Evolutionary conservation across 2,888 invertebrate genomes (phyloP), one percentile per base, ranked within the genome.

Genomic region (Drosophila mayaguana): DNA sequence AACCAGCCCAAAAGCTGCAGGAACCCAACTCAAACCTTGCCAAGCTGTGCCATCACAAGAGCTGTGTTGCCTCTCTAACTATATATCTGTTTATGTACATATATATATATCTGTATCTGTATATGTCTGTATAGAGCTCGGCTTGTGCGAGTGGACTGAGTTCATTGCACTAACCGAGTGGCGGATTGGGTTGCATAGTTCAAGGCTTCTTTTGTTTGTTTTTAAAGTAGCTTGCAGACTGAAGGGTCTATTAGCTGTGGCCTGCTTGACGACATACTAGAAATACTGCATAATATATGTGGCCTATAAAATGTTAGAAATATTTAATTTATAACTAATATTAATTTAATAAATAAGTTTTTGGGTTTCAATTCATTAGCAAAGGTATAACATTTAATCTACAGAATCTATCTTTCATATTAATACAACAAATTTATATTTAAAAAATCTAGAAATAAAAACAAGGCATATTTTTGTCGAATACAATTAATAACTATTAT

Each of bases 131-230:
- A 40, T 60, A 59, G 46, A 43, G 51, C 48, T 22, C 8, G 22
- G 56, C 36, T 22, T 64, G 62, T 75, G 73, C 46, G 74, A 80
- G 83, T 63, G 43, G 43, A 25, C 20, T n/a, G 38, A 73, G 82
- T 83, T 83, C 81, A 80, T 72, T 85, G 86, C 74, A 64, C 82
- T 36, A 43, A 25, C 16, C 55, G 57, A 53, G 34, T 53, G 46
- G 57, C 48, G 63, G 56, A 63, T 71, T 64, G 64, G 61, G 40
- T 80, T 85, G 65, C 62, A 60, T 51, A 86, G 78, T 86, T 83
- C 84, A 83, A 83, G 82, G 84, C 81, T 72, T 71, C 55, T 43
- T 66, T 75, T 71, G 65, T 80, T 57, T 67, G 68, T 64, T 68
- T 68, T 68, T 65, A 40, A 28, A 50, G 22, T n/a, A 45, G 18